Evolutionary conservation across 2,113 vertebrate species (phyloP), one percentile per base, ranked within the genome.

Genomic region (Crocuta crocuta): DNA sequence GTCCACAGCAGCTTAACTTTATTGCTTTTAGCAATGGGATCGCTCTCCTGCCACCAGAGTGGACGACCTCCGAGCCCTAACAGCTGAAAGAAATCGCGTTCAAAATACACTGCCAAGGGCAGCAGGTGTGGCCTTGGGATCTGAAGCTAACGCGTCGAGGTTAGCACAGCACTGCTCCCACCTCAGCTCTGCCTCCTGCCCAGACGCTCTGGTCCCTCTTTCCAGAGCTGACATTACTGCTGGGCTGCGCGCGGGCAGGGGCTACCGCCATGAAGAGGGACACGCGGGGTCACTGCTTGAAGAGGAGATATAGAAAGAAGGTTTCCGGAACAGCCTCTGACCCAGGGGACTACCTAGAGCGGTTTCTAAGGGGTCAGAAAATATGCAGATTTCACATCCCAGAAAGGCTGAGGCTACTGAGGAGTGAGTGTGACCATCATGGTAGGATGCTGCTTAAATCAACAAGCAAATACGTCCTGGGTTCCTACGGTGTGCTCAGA

Each of bases 131-230:
- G 73, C 88, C 26, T 21, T 15, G 74, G 79, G 45, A 80, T 33
- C 78, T 9, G 39, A 45, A 82, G 71, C 35, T 4, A 58, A 23
- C 63, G 71, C 45, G n/a, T 13, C 43, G 0, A 35, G 61, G 63
- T 68, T 1, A 17, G 24, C 24, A 23, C 5, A 7, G 53, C 2
- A 1, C 43, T 0, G 1, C 7, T 12, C 15, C 48, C 33, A 8
- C 1, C 43, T 80, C 65, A 43, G 76, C 8, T 85, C 35, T 66
- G 45, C 28, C 73, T 83, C 39, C 88, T 21, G 4, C 26, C 58
- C n/a, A 10, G 10, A 7, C 3, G 2, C 82, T 71, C 85, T 3
- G 4, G 24, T 3, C 48, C 19, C 73, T 68, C 4, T 26, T 39
- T 82, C 89, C 0, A 1, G 0, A 15, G 21, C 3, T 3, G 23